Evolutionary conservation across 2,797 vertebrate species (phyloP).

Genomic region (Spinus olivaceus): DNA sequence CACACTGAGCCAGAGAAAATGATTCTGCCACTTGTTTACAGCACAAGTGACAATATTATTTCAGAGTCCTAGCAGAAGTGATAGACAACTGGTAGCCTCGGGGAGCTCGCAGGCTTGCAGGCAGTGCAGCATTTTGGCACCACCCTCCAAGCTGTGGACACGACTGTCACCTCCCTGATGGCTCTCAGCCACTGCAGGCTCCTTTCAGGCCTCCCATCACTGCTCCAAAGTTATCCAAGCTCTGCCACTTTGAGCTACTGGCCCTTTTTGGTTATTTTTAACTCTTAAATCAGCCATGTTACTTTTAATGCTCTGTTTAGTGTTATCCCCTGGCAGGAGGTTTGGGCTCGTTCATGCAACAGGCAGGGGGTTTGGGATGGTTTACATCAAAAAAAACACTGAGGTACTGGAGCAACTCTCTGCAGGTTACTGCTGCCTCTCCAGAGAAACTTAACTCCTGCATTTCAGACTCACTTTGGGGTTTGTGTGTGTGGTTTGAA

Average conservation of each 20-base stretch:
- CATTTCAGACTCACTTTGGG: not conserved
- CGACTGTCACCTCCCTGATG: not conserved
- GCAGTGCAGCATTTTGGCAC: not conserved
- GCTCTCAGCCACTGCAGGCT: not conserved
- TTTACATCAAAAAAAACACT: not conserved
- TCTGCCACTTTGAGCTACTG: not conserved
- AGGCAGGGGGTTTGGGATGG: not conserved
- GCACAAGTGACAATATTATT: conserved; percentile 19
- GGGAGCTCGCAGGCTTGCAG: not conserved
- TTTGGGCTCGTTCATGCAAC: not conserved
- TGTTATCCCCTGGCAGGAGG: rapidly evolving
- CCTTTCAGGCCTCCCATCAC: not conserved
- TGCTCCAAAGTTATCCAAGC: rapidly evolving
- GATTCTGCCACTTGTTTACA: conserved; percentile 33
- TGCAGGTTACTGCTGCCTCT: not conserved
- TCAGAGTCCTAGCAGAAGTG: not conserved
- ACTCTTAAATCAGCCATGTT: not conserved
- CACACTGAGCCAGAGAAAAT: not conserved
- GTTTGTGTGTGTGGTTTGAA: not conserved
- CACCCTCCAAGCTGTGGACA: not conserved
- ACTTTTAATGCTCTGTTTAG: not conserved
- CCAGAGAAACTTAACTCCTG: not conserved
- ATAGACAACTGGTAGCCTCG: conserved; percentile 17
- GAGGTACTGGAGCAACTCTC: not conserved
- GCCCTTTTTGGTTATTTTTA: not conserved